Base-by-base conservation (phyloP, 2,113 vertebrate genomes). In the Zosterops pallidus region DNA sequence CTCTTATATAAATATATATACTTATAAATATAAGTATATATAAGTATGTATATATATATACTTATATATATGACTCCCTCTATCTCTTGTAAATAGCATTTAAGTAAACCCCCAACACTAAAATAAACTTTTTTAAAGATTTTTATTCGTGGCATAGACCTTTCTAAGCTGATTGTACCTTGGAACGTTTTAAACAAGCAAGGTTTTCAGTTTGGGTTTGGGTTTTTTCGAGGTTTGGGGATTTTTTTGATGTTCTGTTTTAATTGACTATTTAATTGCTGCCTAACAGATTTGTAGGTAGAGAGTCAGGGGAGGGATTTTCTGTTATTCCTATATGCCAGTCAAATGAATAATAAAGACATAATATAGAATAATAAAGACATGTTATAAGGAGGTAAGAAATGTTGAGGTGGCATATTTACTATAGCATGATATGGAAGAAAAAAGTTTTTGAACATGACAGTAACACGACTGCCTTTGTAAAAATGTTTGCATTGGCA, bases 401-500 rank as follows among this genome's bases (percentile, higher is more conserved):
- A 83, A 80, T 22, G 7, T 47, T 8, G 2, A 62, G 16, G 46
- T 29, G 31, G 25, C 0, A 1, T 50, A 49, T 62, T 93, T 21
- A 5, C 8, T 53, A 25, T 3, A 55, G 33, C 12, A 25, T 46
- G 42, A 74, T 62, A 77, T 55, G 29, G 23, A 74, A 88, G 42
- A 5, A 77, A 63, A 59, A 67, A 12, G 39, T 53, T 74, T 90
- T 59, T 76, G 75, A 69, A 46, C 10, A 3, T 39, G 41, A 24
- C n/a, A 83, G 23, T 28, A 46, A 55, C 80, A 86, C 23, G 14
- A 22, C 20, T 53, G 85, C 59, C 50, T 83, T 74, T 70, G 59
- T 83, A 74, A 59, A 39, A 69, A 74, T 77, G 71, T 93, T 95
- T 94, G 67, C 82, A 92, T 93, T 95, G 62, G 42, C 25, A 65